Percentiles rank a stretch among this genome's conserved stretches.
Evolutionary conservation across 2,888 invertebrate species (phyloP).

Genomic region (Candidula unifasciata): DNA sequence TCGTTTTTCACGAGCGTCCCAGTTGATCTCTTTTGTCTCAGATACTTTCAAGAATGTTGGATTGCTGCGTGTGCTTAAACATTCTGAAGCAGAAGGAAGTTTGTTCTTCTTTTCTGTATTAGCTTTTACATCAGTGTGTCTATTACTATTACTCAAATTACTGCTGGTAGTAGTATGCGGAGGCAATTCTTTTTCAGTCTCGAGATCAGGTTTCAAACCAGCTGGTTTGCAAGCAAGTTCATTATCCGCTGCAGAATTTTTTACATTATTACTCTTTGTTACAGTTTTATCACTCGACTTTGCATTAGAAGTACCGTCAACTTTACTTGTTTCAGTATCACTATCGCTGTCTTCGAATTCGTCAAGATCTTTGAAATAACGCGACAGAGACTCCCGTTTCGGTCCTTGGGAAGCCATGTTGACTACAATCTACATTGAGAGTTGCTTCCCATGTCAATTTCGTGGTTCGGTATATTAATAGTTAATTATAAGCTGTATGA

Average conservation of each 20-base stretch:
- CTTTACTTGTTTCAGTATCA: neutral
- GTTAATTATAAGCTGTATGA: too few relatives aligned
- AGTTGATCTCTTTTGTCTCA: slow-evolving; percentile 36
- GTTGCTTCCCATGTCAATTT: neutral
- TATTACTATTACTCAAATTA: too few relatives aligned
- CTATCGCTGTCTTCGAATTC: slow-evolving; percentile 30
- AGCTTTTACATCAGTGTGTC: too few relatives aligned
- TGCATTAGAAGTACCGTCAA: neutral
- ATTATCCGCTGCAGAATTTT: too few relatives aligned
- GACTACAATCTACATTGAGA: neutral
- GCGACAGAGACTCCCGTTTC: slow-evolving; percentile 33
- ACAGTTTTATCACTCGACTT: neutral
- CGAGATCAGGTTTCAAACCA: too few relatives aligned
- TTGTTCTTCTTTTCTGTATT: neutral
- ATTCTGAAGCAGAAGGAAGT: slow-evolving; percentile 44
- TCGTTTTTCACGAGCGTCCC: slow-evolving; percentile 33
- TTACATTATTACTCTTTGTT: neutral
- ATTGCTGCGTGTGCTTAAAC: slow-evolving; percentile 22
- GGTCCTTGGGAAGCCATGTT: slow-evolving; percentile 33
- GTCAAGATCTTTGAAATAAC: slow-evolving; percentile 49
- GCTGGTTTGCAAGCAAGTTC: too few relatives aligned
- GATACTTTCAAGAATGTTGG: slow-evolving; percentile 38
- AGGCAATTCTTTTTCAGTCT: too few relatives aligned
- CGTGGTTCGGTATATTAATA: too few relatives aligned
- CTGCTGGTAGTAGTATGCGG: too few relatives aligned